phyloP scores from a whole-genome alignment of 2,797 vertebrate genomes.

The Gephyroberyx darwinii region DNA sequence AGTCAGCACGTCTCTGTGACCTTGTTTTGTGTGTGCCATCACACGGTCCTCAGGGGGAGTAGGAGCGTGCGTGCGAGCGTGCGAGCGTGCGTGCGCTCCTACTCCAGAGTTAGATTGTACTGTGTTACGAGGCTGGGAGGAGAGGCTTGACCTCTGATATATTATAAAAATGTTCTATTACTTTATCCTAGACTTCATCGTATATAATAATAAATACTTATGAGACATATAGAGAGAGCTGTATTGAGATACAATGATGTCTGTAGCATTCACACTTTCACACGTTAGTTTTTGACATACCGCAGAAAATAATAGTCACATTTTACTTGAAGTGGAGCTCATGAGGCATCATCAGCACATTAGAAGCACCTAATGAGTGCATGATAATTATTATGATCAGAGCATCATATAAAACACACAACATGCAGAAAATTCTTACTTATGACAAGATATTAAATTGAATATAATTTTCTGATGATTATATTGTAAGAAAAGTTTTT shows the following conservation, averaged over 20 bases:
- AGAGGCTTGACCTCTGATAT: slow-evolving; percentile 18
- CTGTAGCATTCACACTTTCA: not conserved
- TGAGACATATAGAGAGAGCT: too few relatives aligned
- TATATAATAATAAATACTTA: not conserved
- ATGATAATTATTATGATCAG: too few relatives aligned
- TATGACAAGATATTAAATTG: too few relatives aligned
- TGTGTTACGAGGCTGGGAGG: slow-evolving; percentile 14
- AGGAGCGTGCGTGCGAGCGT: not conserved
- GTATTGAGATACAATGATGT: not conserved
- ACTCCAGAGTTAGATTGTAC: slow-evolving; percentile 24
- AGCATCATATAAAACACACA: too few relatives aligned
- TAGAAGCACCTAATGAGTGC: too few relatives aligned
- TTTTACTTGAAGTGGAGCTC: not conserved
- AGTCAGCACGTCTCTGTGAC: slow-evolving; percentile 65
- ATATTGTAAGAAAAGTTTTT: too few relatives aligned
- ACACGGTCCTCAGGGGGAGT: too few relatives aligned
- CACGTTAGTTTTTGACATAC: too few relatives aligned
- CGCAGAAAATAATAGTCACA: slow-evolving; percentile 38
- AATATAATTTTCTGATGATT: too few relatives aligned
- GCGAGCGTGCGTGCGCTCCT: too few relatives aligned
- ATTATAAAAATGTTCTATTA: slow-evolving; percentile 51
- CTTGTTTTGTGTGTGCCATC: slow-evolving; percentile 46
- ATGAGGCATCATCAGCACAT: too few relatives aligned
- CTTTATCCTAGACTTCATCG: slow-evolving; percentile 17
- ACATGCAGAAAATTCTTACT: too few relatives aligned